Base-by-base conservation (phyloP, 1,140 invertebrate species). In the Arctopsyche grandis region DNA sequence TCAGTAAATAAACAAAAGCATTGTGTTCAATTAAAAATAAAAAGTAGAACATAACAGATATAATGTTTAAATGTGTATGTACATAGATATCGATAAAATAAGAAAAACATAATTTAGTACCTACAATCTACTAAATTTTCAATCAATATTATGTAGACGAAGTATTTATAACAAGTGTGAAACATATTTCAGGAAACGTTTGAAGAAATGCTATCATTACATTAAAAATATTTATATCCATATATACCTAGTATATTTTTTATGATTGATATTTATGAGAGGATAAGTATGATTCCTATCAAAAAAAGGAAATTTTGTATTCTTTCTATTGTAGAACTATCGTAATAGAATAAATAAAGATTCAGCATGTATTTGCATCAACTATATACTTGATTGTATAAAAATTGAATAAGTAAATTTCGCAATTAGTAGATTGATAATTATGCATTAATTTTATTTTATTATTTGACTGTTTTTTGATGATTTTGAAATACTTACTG, bases 401-500 rank as follows among this genome's bases (percentile, higher is more conserved):
- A 12, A 66, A 66, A 22, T 14, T 66, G 22, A 26, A 26, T 26
- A 29, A 21, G 21, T 21, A 66, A 26, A 14, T 24, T 22, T 26
- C 24, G 63, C 19, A 66, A 66, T 29, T 21, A 9, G 63, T 66
- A 66, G 63, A 56, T 76, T 19, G 74, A 63, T 76, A 10, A 76
- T 26, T 38, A 74, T 74, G 70, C 70, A 38, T 16, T 74, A 74
- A 43, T 74, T n/a, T 22, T 74, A 24, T 76, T 52, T 76, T 38
- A 38, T 19, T 74, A 10, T 29, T 56, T 74, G 24, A 12, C 16
- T 52, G 3, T 56, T 56, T 74, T 74, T 74, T 14, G 14, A 29
- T 48, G 43, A 56, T 75, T 44, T 74, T 38, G 44, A 52, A 38
- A 22, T 48, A 43, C 46, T 19, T 24, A 74, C 19, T 66, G 60